Evolutionary conservation across 2,113 vertebrate species (phyloP), one percentile per base, ranked within the genome.

Genomic region (Philantomba maxwellii): DNA sequence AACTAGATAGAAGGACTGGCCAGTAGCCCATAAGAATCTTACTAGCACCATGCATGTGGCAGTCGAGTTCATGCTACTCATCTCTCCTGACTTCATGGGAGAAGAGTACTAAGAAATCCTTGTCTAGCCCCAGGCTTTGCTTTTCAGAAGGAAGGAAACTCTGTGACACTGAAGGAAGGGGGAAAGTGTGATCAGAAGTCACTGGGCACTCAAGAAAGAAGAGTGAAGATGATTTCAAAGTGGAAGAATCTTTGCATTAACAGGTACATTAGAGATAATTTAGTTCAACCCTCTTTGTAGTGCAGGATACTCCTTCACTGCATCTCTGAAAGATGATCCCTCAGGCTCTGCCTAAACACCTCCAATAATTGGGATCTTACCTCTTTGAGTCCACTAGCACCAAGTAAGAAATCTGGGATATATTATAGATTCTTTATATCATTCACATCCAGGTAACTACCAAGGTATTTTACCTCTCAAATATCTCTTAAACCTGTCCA

Each of bases 61-160:
- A 45, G 45, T 45, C 3, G 25, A 58, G 12, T 19, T 36, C 39
- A 33, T 4, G 30, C 47, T 39, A 14, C 30, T 66, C 47, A 43
- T 30, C 36, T 39, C 77, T 93, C 60, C n/a, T 88, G n/a, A 83
- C 39, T 77, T 47, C 21, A 75, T 5, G 39, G 51, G 62, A 90
- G 45, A 75, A 73, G 4, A 39, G 39, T 39, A 81, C 25, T 33
- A 8, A 90, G 91, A 64, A 64, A 75, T 36, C 45, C 55, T 80
- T 43, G n/a, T 43, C 4, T 8, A 81, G 81, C 33, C 33, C 70
- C 19, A 89, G 25, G 66, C 43, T 94, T 77, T 93, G 47, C 47
- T 88, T 95, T 93, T 85, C 57, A 94, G 83, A 92, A 62, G 88
- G 70, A 86, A 92, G 78, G 47, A 82, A 91, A 87, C 25, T 51